These are phyloP conservation scores for Ivindomyrus marchei DNA, from an alignment of 2,113 vertebrate species.

Conservation along the genomic window DNA sequence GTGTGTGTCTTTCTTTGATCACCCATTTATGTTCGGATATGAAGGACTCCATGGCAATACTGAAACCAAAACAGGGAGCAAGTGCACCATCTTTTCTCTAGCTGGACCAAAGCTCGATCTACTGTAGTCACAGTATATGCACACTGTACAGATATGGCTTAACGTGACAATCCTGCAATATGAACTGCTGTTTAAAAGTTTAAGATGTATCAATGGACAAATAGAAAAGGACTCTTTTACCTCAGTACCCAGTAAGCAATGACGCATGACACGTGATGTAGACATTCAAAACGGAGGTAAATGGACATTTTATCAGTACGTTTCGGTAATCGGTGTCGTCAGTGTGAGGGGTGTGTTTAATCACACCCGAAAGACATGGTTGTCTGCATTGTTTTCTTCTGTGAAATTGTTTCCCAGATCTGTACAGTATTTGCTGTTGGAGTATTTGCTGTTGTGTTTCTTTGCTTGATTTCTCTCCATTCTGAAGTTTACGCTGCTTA, in stretches of 20 bases:
- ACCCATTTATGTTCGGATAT: slow-evolving; percentile 44
- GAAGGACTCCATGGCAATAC: slow-evolving; percentile 79
- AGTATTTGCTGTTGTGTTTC: slow-evolving; percentile 32
- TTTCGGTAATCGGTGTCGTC: slow-evolving; percentile 71
- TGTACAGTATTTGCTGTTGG: slow-evolving; percentile 50
- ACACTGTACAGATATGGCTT: slow-evolving; percentile 97
- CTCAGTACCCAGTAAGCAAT: slow-evolving; percentile 74
- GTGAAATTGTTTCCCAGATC: slow-evolving; percentile 74
- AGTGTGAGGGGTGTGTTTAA: slow-evolving; percentile 63
- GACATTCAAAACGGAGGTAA: slow-evolving; percentile 33
- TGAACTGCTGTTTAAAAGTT: slow-evolving; percentile 70
- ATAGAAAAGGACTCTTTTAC: slow-evolving; percentile 79
- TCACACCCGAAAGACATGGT: slow-evolving; percentile 61
- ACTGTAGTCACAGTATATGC: slow-evolving; percentile 81
- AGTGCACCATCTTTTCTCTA: slow-evolving; percentile 76
- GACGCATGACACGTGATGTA: slow-evolving; percentile 46
- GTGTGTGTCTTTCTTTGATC: background rate
- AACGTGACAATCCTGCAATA: slow-evolving; percentile 97
- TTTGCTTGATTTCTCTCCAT: slow-evolving; percentile 40
- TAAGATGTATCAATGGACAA: slow-evolving; percentile 62
- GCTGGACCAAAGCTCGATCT: slow-evolving; percentile 99
- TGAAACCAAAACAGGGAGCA: slow-evolving; percentile 89
- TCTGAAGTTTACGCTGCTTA: slow-evolving; percentile 44
- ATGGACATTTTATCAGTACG: slow-evolving; percentile 63
- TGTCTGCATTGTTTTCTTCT: slow-evolving; percentile 54